Base-by-base conservation (phyloP, 1,140 invertebrate genomes). In the Linepithema humile region DNA sequence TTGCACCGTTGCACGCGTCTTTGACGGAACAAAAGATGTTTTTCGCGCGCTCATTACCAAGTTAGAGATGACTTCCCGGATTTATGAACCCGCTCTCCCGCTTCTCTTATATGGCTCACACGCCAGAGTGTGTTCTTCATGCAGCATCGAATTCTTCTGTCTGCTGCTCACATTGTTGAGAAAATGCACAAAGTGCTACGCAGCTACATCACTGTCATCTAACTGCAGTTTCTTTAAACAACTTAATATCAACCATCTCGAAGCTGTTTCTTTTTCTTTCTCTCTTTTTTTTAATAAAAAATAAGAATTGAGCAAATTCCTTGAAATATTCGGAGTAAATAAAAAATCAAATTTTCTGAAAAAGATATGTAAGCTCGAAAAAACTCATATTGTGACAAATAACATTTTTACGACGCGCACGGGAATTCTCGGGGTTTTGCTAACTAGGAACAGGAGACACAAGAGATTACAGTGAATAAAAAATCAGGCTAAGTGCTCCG, bases 1-100 rank as follows among this genome's bases (percentile, higher is more conserved):
- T 80, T 80, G 65, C 65, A 80, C 38, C 75, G 48, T 69, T 80
- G 32, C 48, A 23, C 64, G 48, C 75, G 38, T 80, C 75, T 80
- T 57, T 80, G 64, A 80, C 64, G 64, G 75, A 69, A 80, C 75
- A 80, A 80, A 80, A 55, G 75, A 80, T 80, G 64, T 80, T 80
- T 80, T 80, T 80, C 64, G 75, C 75, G 35, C 75, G 67, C 75
- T 80, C 62, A 80, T 80, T 80, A 80, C 64, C 48, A 80, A 78
- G 75, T 80, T 80, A 35, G 48, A 70, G 50, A 80, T 48, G 75
- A 80, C 75, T 80, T 80, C n/a, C 17, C 17, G 35, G 75, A 80
- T 80, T 80, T 80, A 80, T 80, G 75, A 80, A 80, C 75, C 48
- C 12, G 23, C n/a, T 80, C 17, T 4, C 17, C 1, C 29, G 12